A percentile compares a stretch with the other conserved stretches of the same genome.
phyloP scores from a whole-genome alignment of 2,113 vertebrate genomes.

The Carlito syrichta region DNA sequence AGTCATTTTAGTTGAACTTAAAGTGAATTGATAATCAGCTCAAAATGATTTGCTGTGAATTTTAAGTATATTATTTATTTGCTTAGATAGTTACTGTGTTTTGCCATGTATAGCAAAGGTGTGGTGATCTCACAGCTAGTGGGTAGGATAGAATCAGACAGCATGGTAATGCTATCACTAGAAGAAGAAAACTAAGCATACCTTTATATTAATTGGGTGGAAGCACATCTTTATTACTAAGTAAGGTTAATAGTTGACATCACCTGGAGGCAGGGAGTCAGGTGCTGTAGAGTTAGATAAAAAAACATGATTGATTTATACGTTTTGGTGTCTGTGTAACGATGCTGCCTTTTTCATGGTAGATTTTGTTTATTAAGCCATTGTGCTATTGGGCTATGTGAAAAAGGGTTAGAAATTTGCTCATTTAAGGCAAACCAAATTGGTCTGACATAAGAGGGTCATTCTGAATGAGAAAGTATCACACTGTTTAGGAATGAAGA shows the following conservation, averaged over 20 bases:
- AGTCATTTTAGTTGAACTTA: constrained; percentile 17
- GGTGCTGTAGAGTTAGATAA: neutral
- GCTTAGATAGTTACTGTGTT: neutral
- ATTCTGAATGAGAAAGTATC: neutral
- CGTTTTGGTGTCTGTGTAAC: neutral
- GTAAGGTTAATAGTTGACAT: neutral
- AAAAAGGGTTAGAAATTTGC: constrained; percentile 6
- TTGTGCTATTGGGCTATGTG: neutral
- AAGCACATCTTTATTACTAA: neutral
- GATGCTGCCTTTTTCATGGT: neutral
- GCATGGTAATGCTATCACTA: neutral
- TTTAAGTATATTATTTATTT: neutral
- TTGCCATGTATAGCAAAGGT: neutral
- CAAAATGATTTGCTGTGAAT: constrained; percentile 13
- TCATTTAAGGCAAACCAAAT: constrained; percentile 26
- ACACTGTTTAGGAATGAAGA: neutral
- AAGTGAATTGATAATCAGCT: constrained; percentile 1
- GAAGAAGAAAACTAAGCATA: neutral
- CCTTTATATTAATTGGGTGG: neutral
- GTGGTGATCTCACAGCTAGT: neutral
- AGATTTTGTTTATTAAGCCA: constrained; percentile 27
- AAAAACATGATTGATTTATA: neutral
- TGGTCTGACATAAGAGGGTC: neutral
- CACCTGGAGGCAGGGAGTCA: neutral
- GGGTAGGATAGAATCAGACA: neutral